Evolutionary conservation across 2,113 vertebrate species (phyloP).

Genomic region (Chloropsis hardwickii): DNA sequence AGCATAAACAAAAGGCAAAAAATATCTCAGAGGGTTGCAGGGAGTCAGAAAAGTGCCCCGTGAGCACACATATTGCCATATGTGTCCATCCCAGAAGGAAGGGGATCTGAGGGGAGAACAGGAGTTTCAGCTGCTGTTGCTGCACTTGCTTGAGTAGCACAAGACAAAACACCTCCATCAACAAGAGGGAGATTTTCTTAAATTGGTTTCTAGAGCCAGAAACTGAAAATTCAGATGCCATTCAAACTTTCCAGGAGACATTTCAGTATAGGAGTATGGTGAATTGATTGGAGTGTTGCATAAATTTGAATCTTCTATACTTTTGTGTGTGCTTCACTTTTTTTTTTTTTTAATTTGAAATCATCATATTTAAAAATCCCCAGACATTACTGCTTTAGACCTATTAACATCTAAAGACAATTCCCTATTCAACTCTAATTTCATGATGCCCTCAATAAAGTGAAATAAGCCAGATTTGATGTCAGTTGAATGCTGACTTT

Average conservation of each 20-base stretch:
- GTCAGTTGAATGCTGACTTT: background rate
- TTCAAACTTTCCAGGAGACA: background rate
- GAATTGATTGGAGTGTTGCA: background rate
- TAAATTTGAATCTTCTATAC: background rate
- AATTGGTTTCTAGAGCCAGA: background rate
- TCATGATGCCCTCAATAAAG: background rate
- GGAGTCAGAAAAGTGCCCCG: background rate
- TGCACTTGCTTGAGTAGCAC: background rate
- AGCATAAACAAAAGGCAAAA: background rate
- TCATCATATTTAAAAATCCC: background rate
- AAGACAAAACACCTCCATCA: constrained; percentile 5
- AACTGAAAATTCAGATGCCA: background rate
- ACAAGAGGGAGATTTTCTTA: background rate
- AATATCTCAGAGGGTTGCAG: background rate
- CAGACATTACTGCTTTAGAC: background rate
- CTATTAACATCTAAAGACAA: background rate
- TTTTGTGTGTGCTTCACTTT: background rate
- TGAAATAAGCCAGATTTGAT: background rate
- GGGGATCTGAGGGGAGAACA: background rate
- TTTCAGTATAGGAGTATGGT: background rate
- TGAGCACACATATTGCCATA: background rate
- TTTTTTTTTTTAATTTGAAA: background rate
- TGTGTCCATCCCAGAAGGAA: background rate
- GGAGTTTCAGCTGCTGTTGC: background rate
- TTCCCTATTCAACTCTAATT: background rate